Evolutionary conservation across 2,797 vertebrate species (phyloP).

Genomic region (Valencia hispanica): DNA sequence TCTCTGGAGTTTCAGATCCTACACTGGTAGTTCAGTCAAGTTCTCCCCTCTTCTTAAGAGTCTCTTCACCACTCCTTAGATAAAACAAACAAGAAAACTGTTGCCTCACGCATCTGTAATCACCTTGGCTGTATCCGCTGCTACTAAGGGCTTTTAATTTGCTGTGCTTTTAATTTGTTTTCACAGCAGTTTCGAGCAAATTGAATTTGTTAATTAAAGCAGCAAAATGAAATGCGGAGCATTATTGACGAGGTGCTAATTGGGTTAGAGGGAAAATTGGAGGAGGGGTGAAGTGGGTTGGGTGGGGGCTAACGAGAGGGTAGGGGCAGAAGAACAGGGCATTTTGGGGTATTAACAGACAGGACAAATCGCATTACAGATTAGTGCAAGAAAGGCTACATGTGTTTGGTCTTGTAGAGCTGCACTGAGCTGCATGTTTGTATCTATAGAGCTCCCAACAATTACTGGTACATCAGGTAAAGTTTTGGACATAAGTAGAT

Average conservation of each 20-base stretch:
- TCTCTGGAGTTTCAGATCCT: conserved; percentile 20
- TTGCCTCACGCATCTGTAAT: conserved; percentile 85
- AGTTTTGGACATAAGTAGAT: not conserved
- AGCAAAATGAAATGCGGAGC: conserved; percentile 99
- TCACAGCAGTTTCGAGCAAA: conserved; percentile 93
- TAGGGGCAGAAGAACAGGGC: conserved; percentile 71
- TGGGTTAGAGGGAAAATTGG: conserved; percentile 93
- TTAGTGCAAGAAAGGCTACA: conserved; percentile 79
- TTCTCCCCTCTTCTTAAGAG: not conserved
- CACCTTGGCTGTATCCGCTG: conserved; percentile 89
- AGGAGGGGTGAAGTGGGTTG: conserved; percentile 82
- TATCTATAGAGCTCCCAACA: not conserved
- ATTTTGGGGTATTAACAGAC: conserved; percentile 89
- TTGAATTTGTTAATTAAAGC: conserved; percentile 99
- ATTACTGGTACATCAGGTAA: not conserved
- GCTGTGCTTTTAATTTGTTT: conserved; percentile 89
- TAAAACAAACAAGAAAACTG: conserved; percentile 81
- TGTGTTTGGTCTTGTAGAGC: conserved; percentile 51
- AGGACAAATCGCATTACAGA: conserved; percentile 93
- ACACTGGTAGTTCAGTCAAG: conserved; percentile 45
- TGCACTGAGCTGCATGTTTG: conserved; percentile 26
- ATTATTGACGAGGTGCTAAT: conserved; percentile 99
- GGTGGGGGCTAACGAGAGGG: conserved; percentile 74
- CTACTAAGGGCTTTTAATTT: conserved; percentile 89
- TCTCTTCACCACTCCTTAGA: conserved; percentile 55